Conservation (phyloP, 30 jellyfish, hydroid and myxozoan genomes). For the Aurelia coerulea region DNA sequence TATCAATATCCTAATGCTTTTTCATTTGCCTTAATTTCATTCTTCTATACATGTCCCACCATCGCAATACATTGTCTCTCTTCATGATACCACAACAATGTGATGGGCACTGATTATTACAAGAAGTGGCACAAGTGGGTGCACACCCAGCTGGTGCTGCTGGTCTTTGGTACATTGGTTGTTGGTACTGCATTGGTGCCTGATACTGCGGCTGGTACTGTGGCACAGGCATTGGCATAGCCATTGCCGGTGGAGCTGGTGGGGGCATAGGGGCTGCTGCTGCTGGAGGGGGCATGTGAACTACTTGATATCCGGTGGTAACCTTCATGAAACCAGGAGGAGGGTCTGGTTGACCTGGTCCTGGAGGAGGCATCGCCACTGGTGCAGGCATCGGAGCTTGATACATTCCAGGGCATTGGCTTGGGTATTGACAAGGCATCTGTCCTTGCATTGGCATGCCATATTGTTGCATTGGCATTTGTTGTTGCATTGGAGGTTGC, state of each 20-base stretch:
- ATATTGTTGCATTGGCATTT: conserved; percentile 49
- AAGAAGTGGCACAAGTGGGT: conserved; percentile 63
- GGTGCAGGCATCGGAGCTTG: conserved; percentile 42
- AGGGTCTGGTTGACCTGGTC: conserved; percentile 48
- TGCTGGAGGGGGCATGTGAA: conserved; percentile 21
- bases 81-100: conserved; percentile 91
- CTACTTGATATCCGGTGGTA: conserved; percentile 37
- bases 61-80: conserved; percentile 63
- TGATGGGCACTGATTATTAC: conserved; percentile 72
- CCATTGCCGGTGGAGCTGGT: conserved; percentile 29
- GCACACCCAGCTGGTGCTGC: conserved; percentile 51
- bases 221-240: conserved; percentile 13
- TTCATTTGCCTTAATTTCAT: conserved; percentile 25
- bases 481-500: conserved; percentile 44
- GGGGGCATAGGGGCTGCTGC: background rate
- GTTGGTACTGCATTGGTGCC: conserved; percentile 38
- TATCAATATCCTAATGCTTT: background rate
- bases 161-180: conserved; percentile 28
- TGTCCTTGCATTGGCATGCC: conserved; percentile 67
- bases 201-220: conserved; percentile 38
- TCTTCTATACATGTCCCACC: conserved; percentile 69
- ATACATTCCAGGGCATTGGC: conserved; percentile 62
- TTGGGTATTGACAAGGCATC: conserved; percentile 67
- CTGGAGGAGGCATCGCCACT: conserved; percentile 32
- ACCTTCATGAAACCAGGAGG: conserved; percentile 61